Percentiles rank a stretch among this genome's conserved stretches.
Evolutionary conservation across 2,113 vertebrate species (phyloP).

Genomic region (Nerophis lumbriciformis): DNA sequence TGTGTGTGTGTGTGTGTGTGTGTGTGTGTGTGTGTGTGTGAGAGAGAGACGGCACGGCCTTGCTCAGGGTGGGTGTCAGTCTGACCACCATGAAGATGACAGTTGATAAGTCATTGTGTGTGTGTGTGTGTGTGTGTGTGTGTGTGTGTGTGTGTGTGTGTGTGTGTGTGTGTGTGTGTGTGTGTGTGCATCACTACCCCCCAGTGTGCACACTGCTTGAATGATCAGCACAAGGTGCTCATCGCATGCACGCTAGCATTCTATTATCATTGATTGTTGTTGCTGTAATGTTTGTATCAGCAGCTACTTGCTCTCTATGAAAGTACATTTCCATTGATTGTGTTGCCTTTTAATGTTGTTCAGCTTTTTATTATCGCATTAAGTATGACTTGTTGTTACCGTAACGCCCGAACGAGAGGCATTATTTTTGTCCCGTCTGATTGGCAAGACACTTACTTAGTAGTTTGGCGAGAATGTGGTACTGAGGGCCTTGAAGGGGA

Average conservation of each 20-base stretch:
- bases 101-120: slow-evolving; percentile 26
- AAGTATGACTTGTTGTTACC: not conserved
- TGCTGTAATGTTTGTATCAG: slow-evolving; percentile 26
- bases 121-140: not conserved
- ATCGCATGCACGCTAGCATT: not conserved
- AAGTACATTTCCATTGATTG: slow-evolving; percentile 7
- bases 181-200: not conserved
- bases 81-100: slow-evolving; percentile 29
- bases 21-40: slow-evolving; percentile 6
- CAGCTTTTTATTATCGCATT: slow-evolving; percentile 12
- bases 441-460: not conserved
- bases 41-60: slow-evolving; percentile 21
- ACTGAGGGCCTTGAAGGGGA: no score
- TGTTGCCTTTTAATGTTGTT: not conserved
- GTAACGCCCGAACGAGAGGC: not conserved
- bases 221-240: not conserved
- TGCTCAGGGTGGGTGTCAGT: slow-evolving; percentile 29
- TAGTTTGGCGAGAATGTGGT: no score
- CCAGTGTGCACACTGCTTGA: not conserved
- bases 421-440: not conserved
- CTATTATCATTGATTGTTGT: slow-evolving; percentile 13
- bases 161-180: not conserved
- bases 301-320: not conserved
- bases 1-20: slow-evolving; percentile 12
- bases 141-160: not conserved